Evolutionary conservation across 2,113 vertebrate species (phyloP).

Genomic region (Etheostoma spectabile): DNA sequence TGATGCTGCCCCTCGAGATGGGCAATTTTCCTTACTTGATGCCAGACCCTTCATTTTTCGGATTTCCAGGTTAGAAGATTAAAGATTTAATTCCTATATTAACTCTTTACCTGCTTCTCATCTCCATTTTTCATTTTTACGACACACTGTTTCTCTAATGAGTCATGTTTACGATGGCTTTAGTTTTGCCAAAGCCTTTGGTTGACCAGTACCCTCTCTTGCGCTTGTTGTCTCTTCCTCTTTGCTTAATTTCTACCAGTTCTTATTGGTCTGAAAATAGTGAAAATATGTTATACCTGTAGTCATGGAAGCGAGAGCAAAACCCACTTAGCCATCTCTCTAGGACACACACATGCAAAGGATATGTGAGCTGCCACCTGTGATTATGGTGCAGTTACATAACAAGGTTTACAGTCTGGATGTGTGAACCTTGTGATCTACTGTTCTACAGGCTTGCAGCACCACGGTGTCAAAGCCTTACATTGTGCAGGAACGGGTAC

Average conservation of each 20-base stretch:
- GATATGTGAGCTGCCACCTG: constrained; percentile 76
- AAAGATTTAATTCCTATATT: not conserved
- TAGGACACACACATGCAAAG: constrained; percentile 68
- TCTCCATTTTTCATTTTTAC: not conserved
- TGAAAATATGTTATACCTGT: constrained; percentile 67
- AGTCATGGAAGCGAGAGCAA: constrained; percentile 72
- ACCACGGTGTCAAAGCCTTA: constrained; percentile 15
- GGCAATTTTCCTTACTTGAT: too few relatives aligned
- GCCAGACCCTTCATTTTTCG: too few relatives aligned
- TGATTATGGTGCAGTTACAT: constrained; percentile 76
- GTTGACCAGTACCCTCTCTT: constrained; percentile 1
- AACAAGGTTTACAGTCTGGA: constrained; percentile 62
- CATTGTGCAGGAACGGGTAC: constrained; percentile 53
- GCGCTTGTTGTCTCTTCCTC: not conserved
- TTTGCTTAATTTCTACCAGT: constrained; percentile 13
- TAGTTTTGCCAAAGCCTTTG: not conserved
- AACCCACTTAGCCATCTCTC: constrained; percentile 68
- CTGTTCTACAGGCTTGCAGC: constrained; percentile 60
- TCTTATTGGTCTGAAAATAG: constrained; percentile 56
- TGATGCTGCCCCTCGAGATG: too few relatives aligned
- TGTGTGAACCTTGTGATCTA: constrained; percentile 74
- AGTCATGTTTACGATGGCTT: constrained; percentile 21
- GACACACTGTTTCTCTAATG: not conserved
- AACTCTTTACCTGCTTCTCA: not conserved
- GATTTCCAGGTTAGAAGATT: not conserved